Evolutionary conservation across 2,888 invertebrate genomes (phyloP).

Genomic region (Zygaena filipendulae): DNA sequence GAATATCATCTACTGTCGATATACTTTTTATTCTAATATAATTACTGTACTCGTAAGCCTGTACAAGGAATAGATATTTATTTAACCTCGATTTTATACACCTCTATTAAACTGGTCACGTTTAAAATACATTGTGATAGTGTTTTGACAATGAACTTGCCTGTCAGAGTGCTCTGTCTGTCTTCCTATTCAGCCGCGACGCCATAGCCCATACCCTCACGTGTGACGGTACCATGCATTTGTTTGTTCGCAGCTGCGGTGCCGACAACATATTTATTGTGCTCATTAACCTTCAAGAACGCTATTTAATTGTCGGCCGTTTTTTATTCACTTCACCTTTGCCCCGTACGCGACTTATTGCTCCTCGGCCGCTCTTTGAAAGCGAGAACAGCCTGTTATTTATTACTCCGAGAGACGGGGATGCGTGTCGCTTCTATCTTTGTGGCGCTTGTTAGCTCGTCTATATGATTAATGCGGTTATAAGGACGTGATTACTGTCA

Average conservation of each 20-base stretch:
- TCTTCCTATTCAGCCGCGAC: slow-evolving; percentile 27
- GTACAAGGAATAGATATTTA: no score
- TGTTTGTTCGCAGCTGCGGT: slow-evolving; percentile 65
- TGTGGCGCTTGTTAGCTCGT: slow-evolving; percentile 58
- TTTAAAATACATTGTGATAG: slow-evolving; percentile 33
- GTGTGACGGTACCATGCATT: slow-evolving; percentile 55
- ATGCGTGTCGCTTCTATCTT: slow-evolving; percentile 60
- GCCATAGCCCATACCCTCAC: slow-evolving; percentile 46
- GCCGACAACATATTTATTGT: slow-evolving; percentile 69
- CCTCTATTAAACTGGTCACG: no score
- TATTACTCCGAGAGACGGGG: slow-evolving; percentile 52
- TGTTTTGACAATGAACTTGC: slow-evolving; percentile 50
- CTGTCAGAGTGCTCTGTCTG: slow-evolving; percentile 29
- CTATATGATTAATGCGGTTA: slow-evolving; percentile 58
- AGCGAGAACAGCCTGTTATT: slow-evolving; percentile 64
- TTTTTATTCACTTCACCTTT: slow-evolving; percentile 68
- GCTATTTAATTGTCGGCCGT: slow-evolving; percentile 69
- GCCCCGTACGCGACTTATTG: slow-evolving; percentile 65
- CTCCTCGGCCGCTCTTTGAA: slow-evolving; percentile 63
- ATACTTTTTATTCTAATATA: no score
- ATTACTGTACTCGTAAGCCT: no score
- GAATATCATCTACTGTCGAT: no score
- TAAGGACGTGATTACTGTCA: slow-evolving; percentile 57
- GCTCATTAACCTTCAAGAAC: slow-evolving; percentile 69
- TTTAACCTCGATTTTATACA: no score